Evolutionary conservation across 2,888 invertebrate genomes (phyloP), one percentile per base, ranked within the genome.

Genomic region (Pollenia amentaria): DNA sequence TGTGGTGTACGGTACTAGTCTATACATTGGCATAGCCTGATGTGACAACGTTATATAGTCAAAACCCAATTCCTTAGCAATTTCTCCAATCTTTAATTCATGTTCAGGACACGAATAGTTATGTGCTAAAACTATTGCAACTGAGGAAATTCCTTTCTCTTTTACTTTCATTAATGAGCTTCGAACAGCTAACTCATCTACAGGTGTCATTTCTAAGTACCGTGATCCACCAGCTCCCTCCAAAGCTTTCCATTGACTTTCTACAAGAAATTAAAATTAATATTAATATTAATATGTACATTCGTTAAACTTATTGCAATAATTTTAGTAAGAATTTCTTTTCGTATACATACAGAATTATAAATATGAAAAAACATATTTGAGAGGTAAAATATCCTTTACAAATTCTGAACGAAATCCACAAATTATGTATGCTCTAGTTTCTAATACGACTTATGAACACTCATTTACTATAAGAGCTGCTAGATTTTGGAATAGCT

Each of bases 1-100:
- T 98, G 98, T 0, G 99, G 99, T 0, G 99, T 99, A 95, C 0
- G 98, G 97, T 1, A 99, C 98, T 88, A 98, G 96, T 82, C 98
- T 96, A 38, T 97, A 96, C 99, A 99, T 99, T 0, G 99, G 97
- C 95, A 99, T 99, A 2, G 99, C 97, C 88, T 97, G 95, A 90
- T 98, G 98, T 0, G 99, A 99, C 18, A 99, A 94, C 0, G 99
- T 99, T 4, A 99, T 96, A 92, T 99, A 98, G 2, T 94, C 94
- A 92, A 99, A 99, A 2, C 99, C 98, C 94, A 95, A 51, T 88
- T 96, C 94, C 85, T 94, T 93, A 0, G 99, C 99, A 87, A 99
- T 95, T 91, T 95, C 94, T 4, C 98, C 98, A 87, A 99, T 95
- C 91, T 94, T 94, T 55, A 95, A 88, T 93, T 99, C 99, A 92